phyloP scores from a whole-genome alignment of 2,113 vertebrate genomes.

The Pelodiscus sinensis region DNA sequence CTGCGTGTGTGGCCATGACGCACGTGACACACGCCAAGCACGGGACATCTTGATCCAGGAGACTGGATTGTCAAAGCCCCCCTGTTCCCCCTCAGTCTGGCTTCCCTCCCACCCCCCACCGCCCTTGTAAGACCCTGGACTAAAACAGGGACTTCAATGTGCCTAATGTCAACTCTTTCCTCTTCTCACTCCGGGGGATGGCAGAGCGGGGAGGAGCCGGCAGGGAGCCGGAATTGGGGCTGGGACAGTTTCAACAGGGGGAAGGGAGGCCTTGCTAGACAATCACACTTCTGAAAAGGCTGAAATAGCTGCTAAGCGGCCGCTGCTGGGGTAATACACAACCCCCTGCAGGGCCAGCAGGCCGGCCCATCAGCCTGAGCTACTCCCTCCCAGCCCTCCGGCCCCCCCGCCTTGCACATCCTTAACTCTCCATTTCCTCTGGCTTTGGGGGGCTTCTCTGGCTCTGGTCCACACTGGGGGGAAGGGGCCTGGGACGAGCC shows the following conservation, averaged over 20 bases:
- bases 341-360: background rate
- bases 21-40: background rate
- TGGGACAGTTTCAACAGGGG: background rate
- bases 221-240: constrained; percentile 13
- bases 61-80: background rate
- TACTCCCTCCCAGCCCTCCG: background rate
- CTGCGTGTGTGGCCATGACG: background rate
- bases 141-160: background rate
- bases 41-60: background rate
- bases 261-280: background rate
- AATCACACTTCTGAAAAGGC: background rate
- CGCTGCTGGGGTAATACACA: constrained; percentile 54
- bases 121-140: background rate
- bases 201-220: background rate
- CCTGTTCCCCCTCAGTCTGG: background rate
- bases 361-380: background rate
- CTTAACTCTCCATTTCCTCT: constrained; percentile 20
- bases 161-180: background rate
- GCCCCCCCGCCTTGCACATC: rapidly evolving
- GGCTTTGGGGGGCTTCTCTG: rapidly evolving
- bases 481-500: background rate
- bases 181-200: background rate
- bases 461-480: background rate
- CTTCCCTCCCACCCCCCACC: no score
- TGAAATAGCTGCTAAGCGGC: constrained; percentile 1